Percentiles rank a stretch among this genome's conserved stretches.
Conservation (phyloP, 2,113 vertebrate species). For the Chaenocephalus aceratus region DNA sequence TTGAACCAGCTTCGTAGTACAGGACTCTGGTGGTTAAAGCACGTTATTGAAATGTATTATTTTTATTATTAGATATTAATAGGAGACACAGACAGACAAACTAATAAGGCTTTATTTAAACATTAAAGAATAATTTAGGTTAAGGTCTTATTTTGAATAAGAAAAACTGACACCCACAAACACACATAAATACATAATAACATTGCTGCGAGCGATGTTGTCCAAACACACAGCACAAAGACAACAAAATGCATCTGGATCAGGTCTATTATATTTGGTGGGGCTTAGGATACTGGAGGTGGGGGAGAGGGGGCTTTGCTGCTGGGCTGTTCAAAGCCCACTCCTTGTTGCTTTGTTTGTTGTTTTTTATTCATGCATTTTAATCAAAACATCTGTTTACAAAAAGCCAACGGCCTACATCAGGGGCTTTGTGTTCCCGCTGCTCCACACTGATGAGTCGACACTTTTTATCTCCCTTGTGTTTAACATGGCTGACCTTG, state of each 20-base stretch:
- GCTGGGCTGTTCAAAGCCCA: constrained; percentile 39
- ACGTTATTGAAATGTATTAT: no score
- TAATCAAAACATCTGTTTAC: constrained; percentile 58
- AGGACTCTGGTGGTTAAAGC: no score
- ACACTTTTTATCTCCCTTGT: constrained; percentile 27
- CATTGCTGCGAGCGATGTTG: constrained; percentile 12
- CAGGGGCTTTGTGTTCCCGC: not conserved
- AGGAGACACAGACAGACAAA: no score
- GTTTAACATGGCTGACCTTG: constrained; percentile 45
- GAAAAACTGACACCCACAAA: not conserved
- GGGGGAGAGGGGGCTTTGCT: constrained; percentile 24
- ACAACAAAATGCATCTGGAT: constrained; percentile 30
- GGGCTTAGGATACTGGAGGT: constrained; percentile 20
- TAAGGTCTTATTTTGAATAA: no score
- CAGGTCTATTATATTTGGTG: constrained; percentile 44
- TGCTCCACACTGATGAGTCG: constrained; percentile 25
- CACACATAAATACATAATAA: constrained; percentile 28
- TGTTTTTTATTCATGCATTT: constrained; percentile 60
- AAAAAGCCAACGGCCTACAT: constrained; percentile 19
- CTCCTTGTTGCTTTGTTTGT: constrained; percentile 37
- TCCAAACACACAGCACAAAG: not conserved
- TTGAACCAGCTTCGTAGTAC: no score
- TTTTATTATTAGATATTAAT: no score
- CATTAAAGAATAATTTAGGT: no score
- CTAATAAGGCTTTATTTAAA: no score